phyloP scores from a whole-genome alignment of 2,797 vertebrate species.

The Philypnodon macrostomus region DNA sequence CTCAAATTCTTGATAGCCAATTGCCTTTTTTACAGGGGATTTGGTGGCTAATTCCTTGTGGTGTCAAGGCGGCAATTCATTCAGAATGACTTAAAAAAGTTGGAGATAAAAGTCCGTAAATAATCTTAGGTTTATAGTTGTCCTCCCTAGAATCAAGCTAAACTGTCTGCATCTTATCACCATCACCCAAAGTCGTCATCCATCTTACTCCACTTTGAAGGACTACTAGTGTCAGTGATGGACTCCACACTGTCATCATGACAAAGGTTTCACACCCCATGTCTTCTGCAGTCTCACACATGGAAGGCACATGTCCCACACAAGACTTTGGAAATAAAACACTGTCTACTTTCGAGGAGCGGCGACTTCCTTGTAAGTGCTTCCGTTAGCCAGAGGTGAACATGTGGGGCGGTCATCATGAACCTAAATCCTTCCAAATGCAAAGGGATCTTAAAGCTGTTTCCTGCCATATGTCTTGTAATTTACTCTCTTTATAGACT shows the following conservation, averaged over 20 bases:
- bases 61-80: too few relatives aligned
- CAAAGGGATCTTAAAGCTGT: constrained; percentile 29
- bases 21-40: too few relatives aligned
- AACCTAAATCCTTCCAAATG: constrained; percentile 57
- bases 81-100: not conserved
- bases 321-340: not conserved
- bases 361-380: constrained; percentile 34
- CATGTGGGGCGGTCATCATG: constrained; percentile 28
- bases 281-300: constrained; percentile 45
- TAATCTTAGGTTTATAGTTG: not conserved
- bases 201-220: not conserved
- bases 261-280: constrained; percentile 23
- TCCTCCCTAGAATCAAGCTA: not conserved
- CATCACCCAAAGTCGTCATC: not conserved
- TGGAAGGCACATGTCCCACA: constrained; percentile 45
- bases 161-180: not conserved
- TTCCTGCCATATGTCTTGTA: constrained; percentile 37
- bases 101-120: not conserved
- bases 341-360: constrained; percentile 19
- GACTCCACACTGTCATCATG: constrained; percentile 25
- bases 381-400: constrained; percentile 54
- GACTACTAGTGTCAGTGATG: constrained; percentile 26
- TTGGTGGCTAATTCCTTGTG: too few relatives aligned
- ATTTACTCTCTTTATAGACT: constrained; percentile 18
- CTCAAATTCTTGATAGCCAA: too few relatives aligned